phyloP scores from a whole-genome alignment of 2,888 invertebrate genomes.

The Nomada fabriciana region DNA sequence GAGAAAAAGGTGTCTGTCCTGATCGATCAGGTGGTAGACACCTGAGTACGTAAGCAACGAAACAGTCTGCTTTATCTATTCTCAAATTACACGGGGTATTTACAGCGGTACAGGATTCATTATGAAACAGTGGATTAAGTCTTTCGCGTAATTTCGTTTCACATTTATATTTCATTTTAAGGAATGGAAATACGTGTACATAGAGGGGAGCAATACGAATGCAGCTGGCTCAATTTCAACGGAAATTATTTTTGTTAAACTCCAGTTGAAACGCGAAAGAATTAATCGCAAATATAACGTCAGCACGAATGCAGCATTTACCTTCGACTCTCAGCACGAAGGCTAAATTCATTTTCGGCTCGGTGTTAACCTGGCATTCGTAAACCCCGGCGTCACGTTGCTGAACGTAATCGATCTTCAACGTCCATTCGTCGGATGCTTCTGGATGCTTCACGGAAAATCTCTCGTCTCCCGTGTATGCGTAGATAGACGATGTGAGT shows the following conservation, averaged over 20 bases:
- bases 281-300: constrained; percentile 36
- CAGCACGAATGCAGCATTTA: constrained; percentile 82
- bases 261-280: constrained; percentile 18
- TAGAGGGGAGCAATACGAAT: neutral
- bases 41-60: constrained; percentile 53
- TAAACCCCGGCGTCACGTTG: constrained; percentile 93
- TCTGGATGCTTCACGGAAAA: constrained; percentile 94
- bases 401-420: constrained; percentile 93
- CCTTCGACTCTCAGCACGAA: constrained; percentile 92
- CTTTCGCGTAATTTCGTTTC: constrained; percentile 25
- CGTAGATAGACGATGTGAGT: constrained; percentile 93
- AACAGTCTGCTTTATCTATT: constrained; percentile 43
- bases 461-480: constrained; percentile 94
- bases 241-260: neutral
- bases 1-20: constrained; percentile 57
- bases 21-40: constrained; percentile 67
- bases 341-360: constrained; percentile 95
- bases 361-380: constrained; percentile 96
- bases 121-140: constrained; percentile 27
- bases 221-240: neutral
- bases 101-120: constrained; percentile 48
- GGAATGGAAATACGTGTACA: neutral
- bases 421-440: constrained; percentile 94
- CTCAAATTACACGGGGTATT: constrained; percentile 53
- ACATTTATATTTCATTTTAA: neutral